Conservation (phyloP, 2,113 vertebrate genomes). For the Aegotheles bennettii region DNA sequence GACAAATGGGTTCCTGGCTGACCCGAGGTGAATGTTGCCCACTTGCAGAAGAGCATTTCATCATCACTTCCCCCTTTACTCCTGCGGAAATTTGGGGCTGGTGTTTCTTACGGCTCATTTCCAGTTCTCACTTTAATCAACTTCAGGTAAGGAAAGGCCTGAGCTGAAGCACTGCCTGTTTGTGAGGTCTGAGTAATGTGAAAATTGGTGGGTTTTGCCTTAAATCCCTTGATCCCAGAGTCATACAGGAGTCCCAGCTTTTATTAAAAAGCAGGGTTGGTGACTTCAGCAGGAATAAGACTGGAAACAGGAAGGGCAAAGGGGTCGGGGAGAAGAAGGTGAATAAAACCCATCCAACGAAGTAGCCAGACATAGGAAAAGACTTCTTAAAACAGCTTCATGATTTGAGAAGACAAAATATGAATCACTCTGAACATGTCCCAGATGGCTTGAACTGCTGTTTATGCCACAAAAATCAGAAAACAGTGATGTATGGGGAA, state of each 20-base stretch:
- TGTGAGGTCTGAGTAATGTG: background rate
- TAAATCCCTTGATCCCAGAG: background rate
- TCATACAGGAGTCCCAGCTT: background rate
- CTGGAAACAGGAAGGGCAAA: background rate
- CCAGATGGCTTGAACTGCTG: background rate
- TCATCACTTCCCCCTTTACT: background rate
- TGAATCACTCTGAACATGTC: background rate
- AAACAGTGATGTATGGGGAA: background rate
- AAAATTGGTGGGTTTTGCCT: background rate
- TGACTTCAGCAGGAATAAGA: background rate
- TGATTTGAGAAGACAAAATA: background rate
- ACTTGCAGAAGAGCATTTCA: background rate
- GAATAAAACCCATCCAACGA: background rate
- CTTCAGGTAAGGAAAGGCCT: background rate
- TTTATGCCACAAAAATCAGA: background rate
- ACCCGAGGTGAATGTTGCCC: background rate
- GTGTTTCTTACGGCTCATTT: background rate
- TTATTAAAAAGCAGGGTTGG: background rate
- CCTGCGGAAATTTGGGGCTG: rapidly evolving
- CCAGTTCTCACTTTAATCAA: background rate
- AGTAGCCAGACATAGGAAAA: background rate
- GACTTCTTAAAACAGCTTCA: background rate
- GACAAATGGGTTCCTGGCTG: background rate
- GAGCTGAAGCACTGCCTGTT: background rate
- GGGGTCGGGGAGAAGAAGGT: background rate